Base-by-base conservation (phyloP, 2,888 invertebrate species). In the Barypeithes pellucidus region DNA sequence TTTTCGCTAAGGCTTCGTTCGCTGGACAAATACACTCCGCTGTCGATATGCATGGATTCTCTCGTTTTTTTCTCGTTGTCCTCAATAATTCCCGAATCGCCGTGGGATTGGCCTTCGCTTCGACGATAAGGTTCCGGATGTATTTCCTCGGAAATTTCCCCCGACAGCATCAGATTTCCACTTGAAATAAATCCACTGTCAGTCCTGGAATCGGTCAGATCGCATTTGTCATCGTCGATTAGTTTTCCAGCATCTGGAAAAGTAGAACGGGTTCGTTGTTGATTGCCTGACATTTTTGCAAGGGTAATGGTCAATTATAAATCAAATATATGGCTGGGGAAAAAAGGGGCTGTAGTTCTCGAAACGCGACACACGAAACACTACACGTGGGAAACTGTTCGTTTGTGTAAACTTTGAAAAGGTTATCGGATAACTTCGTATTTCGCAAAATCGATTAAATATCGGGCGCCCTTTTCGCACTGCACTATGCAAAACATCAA, bases 1-100 rank as follows among this genome's bases (percentile, higher is more conserved):
- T 89, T 89, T 81, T 91, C 91, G 59, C 69, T 73, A n/a, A 72
- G 45, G 41, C 69, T 67, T 7, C 79, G 47, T 41, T 66, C 69
- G 33, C 47, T 65, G 12, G 60, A 41, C 11, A 67, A 20, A 54
- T 79, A 83, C 29, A 92, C 88, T 80, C 92, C 93, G 87, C 92
- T 91, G 83, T 94, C 93, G 70, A 90, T 85, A 83, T 88, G 87
- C 89, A 90, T 90, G 77, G 73, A 76, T 66, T 62, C 79, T 77
- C 16, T 75, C 57, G 67, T 76, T 77, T 72, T 76, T 72, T 76
- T 76, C 14, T 76, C 67, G 12, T 22, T 68, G n/a, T 76, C 75
- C 50, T 76, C 76, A 62, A 75, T 75, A 11, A 67, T 68, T 33
- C 74, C 77, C 9, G 77, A 77, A 70, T 77, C 77, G 20, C 20